Base-by-base conservation (phyloP, 2,797 vertebrate species). In the Paratrypauchen microcephalus region DNA sequence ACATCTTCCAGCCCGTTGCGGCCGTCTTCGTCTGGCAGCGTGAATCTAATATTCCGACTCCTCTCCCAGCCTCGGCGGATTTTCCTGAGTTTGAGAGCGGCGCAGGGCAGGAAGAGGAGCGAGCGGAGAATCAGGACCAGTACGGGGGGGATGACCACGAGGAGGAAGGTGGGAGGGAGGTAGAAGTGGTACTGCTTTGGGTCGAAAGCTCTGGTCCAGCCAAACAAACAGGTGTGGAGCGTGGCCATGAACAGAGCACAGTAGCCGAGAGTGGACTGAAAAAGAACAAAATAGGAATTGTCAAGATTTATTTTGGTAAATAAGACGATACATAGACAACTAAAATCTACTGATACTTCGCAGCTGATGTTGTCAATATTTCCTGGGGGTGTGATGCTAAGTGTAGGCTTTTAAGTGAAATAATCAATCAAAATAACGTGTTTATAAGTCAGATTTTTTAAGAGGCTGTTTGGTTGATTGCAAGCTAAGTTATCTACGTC, bases 11-110 rank as follows among this genome's bases (percentile, higher is more conserved):
- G 36, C 56, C 85, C 81, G 23, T 76, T 81, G 71, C 4, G 5
- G 68, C 67, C 60, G 66, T 71, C 63, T 1, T 84, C 78, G 0
- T 67, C 62, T 2, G 80, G 80, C 78, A 86, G 78, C 3, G 28
- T 59, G 83, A 89, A 93, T 56, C 87, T 84, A 71, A 90, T 70
- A 50, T 85, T 79, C 0, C 74, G 70, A 72, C 78, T 89, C 77
- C 81, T 91, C 84, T 97, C 96, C 95, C 95, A 96, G 86, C 96
- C 96, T 21, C 94, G 93, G 66, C 96, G 94, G 91, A 98, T 96
- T 62, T 59, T 82, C 54, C 52, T 0, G 39, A 98, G 95, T 68
- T 89, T 94, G 11, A 13, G 50, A 6, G 79, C 78, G 69, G 94
- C 6, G 77, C 95, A 97, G 56, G 96, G 96, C 65, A 94, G 64